Percentiles rank a stretch among this genome's conserved stretches.
Evolutionary conservation across 2,888 invertebrate species (phyloP).

Genomic region (Pristionchus japonicus): DNA sequence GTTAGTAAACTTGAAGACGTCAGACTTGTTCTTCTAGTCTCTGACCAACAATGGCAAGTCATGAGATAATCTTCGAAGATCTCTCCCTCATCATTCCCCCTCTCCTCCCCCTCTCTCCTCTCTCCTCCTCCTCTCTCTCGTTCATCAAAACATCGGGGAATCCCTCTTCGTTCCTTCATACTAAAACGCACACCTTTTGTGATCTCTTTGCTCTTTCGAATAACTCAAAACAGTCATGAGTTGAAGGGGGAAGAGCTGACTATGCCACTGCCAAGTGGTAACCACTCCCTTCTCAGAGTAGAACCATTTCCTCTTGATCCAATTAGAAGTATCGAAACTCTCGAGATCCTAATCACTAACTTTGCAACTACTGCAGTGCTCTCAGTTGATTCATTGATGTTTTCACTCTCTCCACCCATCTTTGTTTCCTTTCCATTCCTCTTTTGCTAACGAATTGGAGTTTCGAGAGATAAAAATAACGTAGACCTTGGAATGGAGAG

Average conservation of each 20-base stretch:
- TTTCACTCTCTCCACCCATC: neutral
- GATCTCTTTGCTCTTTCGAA: neutral
- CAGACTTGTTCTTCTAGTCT: neutral
- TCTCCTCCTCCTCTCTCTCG: neutral
- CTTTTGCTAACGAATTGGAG: neutral
- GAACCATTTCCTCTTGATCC: neutral
- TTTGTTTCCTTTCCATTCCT: neutral
- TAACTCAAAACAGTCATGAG: neutral
- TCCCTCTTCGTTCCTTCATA: neutral
- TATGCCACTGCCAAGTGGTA: neutral
- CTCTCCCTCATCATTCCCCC: neutral
- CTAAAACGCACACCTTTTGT: neutral
- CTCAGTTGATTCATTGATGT: neutral
- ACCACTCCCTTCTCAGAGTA: slow-evolving; percentile 14
- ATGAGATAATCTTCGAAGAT: slow-evolving; percentile 16
- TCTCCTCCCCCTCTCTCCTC: neutral
- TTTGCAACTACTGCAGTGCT: neutral
- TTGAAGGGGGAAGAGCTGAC: neutral
- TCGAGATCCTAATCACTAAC: neutral
- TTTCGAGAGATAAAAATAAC: slow-evolving; percentile 17
- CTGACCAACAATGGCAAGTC: neutral
- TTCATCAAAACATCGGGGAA: slow-evolving; percentile 20
- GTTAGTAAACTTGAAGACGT: neutral
- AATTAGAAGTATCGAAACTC: slow-evolving; percentile 23
- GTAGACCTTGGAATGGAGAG: neutral